Percentiles rank a stretch among this genome's conserved stretches.
Conservation (phyloP, 1,140 invertebrate species). For the Mactra quadrangularis region DNA sequence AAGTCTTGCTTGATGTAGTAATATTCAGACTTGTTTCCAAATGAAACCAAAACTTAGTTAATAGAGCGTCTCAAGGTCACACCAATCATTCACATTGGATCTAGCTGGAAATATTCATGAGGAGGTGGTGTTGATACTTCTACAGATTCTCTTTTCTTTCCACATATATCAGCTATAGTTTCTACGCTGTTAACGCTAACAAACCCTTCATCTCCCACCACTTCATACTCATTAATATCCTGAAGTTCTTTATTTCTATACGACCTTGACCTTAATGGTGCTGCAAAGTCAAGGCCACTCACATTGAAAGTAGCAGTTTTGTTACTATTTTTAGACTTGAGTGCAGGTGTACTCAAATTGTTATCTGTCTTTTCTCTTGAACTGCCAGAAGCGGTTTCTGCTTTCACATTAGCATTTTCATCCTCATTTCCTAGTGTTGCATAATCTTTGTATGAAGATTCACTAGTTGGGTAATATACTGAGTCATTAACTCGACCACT, state of each 20-base stretch:
- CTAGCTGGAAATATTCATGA: conserved; percentile 26
- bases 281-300: not conserved
- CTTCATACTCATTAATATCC: conserved; percentile 29
- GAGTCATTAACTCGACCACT: not conserved
- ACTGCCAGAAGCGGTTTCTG: no score
- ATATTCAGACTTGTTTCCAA: no score
- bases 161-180: conserved; percentile 18
- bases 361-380: no score
- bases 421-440: conserved; percentile 1
- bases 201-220: not conserved
- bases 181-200: not conserved
- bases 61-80: no score
- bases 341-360: not conserved
- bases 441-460: conserved; percentile 23
- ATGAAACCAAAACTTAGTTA: no score
- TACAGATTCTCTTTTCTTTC: not conserved
- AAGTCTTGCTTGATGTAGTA: no score
- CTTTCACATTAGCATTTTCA: not conserved
- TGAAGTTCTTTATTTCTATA: not conserved
- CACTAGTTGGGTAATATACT: conserved; percentile 19
- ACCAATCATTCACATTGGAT: not conserved
- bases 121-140: not conserved
- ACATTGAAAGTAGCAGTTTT: conserved; percentile 10
- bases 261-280: not conserved
- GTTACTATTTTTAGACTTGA: not conserved